Percentiles rank a stretch among this genome's conserved stretches.
Conservation (phyloP, 1,140 invertebrate species). For the Rhagoletis pomonella region DNA sequence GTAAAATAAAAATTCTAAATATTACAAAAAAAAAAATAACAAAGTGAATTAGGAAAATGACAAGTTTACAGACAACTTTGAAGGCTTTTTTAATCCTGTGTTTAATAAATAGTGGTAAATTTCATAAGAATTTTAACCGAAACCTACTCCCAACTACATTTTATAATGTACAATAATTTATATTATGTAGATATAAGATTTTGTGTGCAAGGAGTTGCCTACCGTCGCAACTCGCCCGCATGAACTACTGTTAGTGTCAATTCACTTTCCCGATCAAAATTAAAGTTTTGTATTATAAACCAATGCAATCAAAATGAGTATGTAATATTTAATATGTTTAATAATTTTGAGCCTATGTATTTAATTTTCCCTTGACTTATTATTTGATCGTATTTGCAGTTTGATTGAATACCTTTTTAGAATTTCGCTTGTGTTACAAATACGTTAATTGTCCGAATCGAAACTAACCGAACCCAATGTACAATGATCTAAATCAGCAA, state of each 20-base stretch:
- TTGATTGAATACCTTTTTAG: not conserved
- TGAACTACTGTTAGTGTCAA: not conserved
- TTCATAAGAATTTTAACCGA: not conserved
- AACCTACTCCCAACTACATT: not conserved
- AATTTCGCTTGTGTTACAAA: too few relatives aligned
- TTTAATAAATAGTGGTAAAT: not conserved
- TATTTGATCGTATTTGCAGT: not conserved
- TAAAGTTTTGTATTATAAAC: not conserved
- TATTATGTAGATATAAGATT: not conserved
- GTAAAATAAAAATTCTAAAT: constrained; percentile 20
- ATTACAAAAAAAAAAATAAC: not conserved
- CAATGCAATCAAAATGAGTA: not conserved
- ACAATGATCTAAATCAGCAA: not conserved
- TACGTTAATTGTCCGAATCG: too few relatives aligned
- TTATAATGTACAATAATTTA: not conserved
- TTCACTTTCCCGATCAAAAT: not conserved
- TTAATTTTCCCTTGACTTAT: not conserved
- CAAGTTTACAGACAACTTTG: constrained; percentile 5
- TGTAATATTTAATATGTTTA: not conserved
- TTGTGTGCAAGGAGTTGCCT: not conserved
- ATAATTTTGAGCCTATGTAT: not conserved
- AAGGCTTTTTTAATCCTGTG: not conserved
- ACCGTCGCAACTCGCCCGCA: not conserved
- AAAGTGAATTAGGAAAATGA: constrained; percentile 25
- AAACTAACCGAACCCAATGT: too few relatives aligned